phyloP scores from a whole-genome alignment of 2,113 vertebrate genomes.

The Cyprinodon tularosa region DNA sequence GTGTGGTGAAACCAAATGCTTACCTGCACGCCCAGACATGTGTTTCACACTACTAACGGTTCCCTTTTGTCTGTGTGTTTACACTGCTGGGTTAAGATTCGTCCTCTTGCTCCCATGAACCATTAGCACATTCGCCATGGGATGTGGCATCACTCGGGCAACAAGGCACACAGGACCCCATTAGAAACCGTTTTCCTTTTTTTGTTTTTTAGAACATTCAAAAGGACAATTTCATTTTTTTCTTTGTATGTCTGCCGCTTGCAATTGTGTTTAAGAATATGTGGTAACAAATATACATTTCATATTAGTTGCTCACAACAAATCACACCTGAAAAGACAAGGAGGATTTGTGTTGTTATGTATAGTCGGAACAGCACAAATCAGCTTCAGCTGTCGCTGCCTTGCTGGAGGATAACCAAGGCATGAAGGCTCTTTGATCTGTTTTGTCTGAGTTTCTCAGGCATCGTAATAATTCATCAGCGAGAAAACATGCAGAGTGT shows the following conservation, averaged over 20 bases:
- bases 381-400: constrained; percentile 23
- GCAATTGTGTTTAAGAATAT: constrained; percentile 50
- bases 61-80: constrained; percentile 79
- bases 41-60: constrained; percentile 72
- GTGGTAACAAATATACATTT: constrained; percentile 28
- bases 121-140: constrained; percentile 76
- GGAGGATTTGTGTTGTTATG: constrained; percentile 46
- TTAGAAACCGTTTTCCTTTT: constrained; percentile 72
- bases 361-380: constrained; percentile 33
- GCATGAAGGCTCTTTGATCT: constrained; percentile 57
- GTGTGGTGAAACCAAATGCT: constrained; percentile 74
- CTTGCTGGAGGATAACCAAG: constrained; percentile 33
- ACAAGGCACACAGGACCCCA: constrained; percentile 80
- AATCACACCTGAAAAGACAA: constrained; percentile 31
- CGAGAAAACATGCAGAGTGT: constrained; percentile 50
- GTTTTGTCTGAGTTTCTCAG: constrained; percentile 59
- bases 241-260: constrained; percentile 23
- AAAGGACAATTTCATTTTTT: constrained; percentile 63
- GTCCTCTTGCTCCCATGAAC: constrained; percentile 72
- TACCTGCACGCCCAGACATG: constrained; percentile 75
- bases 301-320: constrained; percentile 31
- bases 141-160: constrained; percentile 76
- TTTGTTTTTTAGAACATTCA: constrained; percentile 50
- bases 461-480: constrained; percentile 54
- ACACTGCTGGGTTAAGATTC: constrained; percentile 67